Evolutionary conservation across 1,140 invertebrate genomes (phyloP).

Genomic region (Euglossa dilemma): DNA sequence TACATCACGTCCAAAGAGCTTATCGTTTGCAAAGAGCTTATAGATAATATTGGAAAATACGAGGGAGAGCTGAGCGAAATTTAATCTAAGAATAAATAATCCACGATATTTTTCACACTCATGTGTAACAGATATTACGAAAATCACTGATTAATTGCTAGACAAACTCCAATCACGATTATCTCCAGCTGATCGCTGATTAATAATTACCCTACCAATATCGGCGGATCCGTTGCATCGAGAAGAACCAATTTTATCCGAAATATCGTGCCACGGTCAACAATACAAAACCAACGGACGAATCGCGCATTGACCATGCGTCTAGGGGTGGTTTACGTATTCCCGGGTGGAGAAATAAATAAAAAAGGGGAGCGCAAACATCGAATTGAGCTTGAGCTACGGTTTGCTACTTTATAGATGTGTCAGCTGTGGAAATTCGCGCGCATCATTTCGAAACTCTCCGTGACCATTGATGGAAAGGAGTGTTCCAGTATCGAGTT

Average conservation of each 20-base stretch:
- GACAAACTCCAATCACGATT: neutral
- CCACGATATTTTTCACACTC: neutral
- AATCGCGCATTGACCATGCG: no score
- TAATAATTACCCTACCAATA: neutral
- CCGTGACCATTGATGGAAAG: no score
- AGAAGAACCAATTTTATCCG: neutral
- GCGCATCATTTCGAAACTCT: neutral
- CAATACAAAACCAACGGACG: constrained; percentile 27
- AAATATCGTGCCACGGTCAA: constrained; percentile 12
- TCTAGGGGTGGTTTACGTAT: neutral
- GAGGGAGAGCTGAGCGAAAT: no score
- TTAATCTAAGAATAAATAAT: no score
- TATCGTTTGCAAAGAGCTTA: no score
- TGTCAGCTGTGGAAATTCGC: neutral
- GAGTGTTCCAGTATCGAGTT: neutral
- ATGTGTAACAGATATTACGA: neutral
- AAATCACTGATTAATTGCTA: neutral
- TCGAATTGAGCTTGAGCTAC: constrained; percentile 2
- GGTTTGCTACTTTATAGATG: constrained; percentile 47
- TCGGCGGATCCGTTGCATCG: neutral
- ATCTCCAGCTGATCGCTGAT: neutral
- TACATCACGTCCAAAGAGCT: no score
- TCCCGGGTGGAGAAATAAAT: constrained; percentile 6
- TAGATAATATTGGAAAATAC: neutral
- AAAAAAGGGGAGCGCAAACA: neutral